Conservation (phyloP, 2,888 invertebrate genomes). For the Tanaodytes sp. region DNA sequence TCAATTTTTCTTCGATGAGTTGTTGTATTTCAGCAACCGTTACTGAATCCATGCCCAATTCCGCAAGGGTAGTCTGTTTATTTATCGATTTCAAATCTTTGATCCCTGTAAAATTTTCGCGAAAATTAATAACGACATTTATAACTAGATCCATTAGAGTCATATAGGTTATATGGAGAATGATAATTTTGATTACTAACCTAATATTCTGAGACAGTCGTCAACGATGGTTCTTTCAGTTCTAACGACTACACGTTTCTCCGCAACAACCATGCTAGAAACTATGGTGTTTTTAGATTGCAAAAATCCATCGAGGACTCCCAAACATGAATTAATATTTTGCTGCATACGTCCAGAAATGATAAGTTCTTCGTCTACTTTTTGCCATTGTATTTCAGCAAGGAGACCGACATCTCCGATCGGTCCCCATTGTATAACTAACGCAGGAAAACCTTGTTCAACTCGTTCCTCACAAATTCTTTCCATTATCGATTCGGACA, state of each 20-base stretch:
- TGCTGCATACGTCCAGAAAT: slow-evolving; percentile 90
- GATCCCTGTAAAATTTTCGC: slow-evolving; percentile 68
- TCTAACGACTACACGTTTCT: slow-evolving; percentile 83
- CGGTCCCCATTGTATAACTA: slow-evolving; percentile 52
- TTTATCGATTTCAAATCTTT: slow-evolving; percentile 78
- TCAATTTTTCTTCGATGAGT: slow-evolving; percentile 89
- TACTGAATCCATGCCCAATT: slow-evolving; percentile 96
- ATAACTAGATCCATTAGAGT: too few relatives aligned
- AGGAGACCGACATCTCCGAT: slow-evolving; percentile 79
- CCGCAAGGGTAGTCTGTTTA: slow-evolving; percentile 83
- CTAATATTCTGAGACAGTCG: too few relatives aligned
- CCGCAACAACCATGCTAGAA: slow-evolving; percentile 89
- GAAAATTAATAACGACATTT: too few relatives aligned
- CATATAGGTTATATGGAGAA: too few relatives aligned
- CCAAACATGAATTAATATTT: slow-evolving; percentile 86
- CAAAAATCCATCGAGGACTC: slow-evolving; percentile 83
- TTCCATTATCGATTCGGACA: slow-evolving; percentile 76
- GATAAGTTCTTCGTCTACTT: slow-evolving; percentile 79
- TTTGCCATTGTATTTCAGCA: slow-evolving; percentile 82
- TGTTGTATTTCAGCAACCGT: slow-evolving; percentile 98
- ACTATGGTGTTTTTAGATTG: slow-evolving; percentile 79
- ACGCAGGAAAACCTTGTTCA: slow-evolving; percentile 48
- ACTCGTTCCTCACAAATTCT: slow-evolving; percentile 75
- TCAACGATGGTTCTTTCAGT: too few relatives aligned
- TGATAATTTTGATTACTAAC: too few relatives aligned